These are phyloP conservation scores for Graphium colonna DNA, from an alignment of 2,888 invertebrate species.

Conservation along the genomic window DNA sequence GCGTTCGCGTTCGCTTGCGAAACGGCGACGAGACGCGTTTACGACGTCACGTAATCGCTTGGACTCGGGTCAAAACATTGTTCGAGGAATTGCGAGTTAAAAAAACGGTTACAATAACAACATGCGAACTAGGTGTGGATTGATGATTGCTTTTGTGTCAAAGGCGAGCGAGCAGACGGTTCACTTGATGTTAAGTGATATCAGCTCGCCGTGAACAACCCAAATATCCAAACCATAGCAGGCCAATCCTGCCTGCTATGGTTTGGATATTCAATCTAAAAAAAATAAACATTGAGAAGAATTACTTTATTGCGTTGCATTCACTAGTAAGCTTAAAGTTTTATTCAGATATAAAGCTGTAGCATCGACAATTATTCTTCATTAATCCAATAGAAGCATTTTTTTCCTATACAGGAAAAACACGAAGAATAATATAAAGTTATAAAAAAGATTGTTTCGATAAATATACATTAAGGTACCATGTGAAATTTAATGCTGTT, in stretches of 20 bases:
- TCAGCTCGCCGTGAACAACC: not conserved
- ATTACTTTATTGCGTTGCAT: too few species aligned
- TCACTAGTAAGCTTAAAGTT: too few species aligned
- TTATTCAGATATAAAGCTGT: too few species aligned
- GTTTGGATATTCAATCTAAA: not conserved
- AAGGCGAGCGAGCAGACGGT: not conserved
- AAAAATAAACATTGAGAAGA: not conserved
- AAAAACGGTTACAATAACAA: not conserved
- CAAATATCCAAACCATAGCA: not conserved
- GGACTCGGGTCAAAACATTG: slow-evolving; percentile 8
- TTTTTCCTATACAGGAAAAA: too few species aligned
- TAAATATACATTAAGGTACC: too few species aligned
- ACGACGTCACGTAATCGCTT: slow-evolving; percentile 20
- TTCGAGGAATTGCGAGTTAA: not conserved
- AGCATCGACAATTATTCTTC: too few species aligned
- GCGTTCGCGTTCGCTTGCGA: slow-evolving; percentile 16
- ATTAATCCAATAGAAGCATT: too few species aligned
- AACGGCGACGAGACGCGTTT: slow-evolving; percentile 14
- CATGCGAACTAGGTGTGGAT: not conserved
- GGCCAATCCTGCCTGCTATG: too few species aligned
- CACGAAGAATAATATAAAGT: too few species aligned
- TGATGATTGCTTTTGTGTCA: not conserved
- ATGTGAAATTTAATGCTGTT: not conserved
- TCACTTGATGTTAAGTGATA: not conserved
- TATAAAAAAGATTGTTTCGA: too few species aligned